Conservation (phyloP, 64 coral and sea anemone genomes). For the Montipora foliosa region DNA sequence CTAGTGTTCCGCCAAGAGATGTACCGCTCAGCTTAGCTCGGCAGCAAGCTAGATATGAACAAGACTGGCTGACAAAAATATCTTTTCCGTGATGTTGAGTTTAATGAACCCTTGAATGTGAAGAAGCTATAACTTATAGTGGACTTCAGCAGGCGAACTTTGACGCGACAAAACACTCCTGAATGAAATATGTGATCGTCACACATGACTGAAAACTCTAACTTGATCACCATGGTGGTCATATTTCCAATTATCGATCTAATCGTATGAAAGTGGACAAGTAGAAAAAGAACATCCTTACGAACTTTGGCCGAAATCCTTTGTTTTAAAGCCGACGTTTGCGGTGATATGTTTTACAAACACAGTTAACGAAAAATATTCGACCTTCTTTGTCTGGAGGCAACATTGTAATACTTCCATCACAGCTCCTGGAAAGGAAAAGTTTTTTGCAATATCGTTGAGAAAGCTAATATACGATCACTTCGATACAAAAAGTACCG, state of each 20-base stretch:
- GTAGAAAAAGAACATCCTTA: not conserved
- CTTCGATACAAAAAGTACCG: not conserved
- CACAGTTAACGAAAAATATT: constrained; percentile 3
- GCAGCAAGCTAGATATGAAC: not conserved
- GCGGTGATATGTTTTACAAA: not conserved
- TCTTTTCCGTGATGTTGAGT: constrained; percentile 29
- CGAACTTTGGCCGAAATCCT: not conserved
- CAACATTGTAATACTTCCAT: not conserved
- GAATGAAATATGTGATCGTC: constrained; percentile 6
- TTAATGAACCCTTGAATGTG: constrained; percentile 15
- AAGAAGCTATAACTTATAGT: not conserved
- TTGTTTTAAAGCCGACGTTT: not conserved
- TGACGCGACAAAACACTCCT: constrained; percentile 29
- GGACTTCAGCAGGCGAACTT: not conserved
- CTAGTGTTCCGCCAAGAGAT: not conserved
- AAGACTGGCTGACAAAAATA: not conserved
- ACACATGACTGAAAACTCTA: not conserved
- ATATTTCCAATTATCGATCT: no score
- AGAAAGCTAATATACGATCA: no score
- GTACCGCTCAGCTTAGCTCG: not conserved
- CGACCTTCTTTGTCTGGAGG: constrained; percentile 7
- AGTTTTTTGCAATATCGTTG: not conserved
- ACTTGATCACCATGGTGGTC: not conserved
- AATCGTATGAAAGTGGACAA: not conserved
- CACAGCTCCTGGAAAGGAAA: not conserved